Conservation (phyloP, 2,113 vertebrate species). For the Labeo rohita region DNA sequence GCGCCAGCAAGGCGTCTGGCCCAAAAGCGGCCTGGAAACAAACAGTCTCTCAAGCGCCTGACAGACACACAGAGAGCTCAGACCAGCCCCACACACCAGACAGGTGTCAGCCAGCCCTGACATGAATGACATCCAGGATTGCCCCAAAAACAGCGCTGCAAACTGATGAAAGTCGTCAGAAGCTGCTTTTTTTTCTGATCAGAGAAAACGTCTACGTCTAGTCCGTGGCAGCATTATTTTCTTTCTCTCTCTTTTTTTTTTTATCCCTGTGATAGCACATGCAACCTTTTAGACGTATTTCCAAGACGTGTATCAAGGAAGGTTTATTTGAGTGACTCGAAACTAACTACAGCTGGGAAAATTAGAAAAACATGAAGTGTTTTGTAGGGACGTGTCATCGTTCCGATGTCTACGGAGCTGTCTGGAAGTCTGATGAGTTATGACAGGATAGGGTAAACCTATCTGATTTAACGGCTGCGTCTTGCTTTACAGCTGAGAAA, state of each 20-base stretch:
- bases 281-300: constrained; percentile 5
- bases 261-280: background rate
- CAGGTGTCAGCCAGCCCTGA: constrained; percentile 71
- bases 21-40: constrained; percentile 67
- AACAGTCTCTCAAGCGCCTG: constrained; percentile 61
- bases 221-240: constrained; percentile 16
- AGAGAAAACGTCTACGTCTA: constrained; percentile 36
- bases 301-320: background rate
- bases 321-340: constrained; percentile 24
- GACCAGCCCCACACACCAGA: constrained; percentile 60
- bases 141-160: constrained; percentile 41
- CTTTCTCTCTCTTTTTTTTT: background rate
- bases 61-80: constrained; percentile 69
- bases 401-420: constrained; percentile 56
- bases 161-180: constrained; percentile 54
- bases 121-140: constrained; percentile 67
- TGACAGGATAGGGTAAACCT: constrained; percentile 74
- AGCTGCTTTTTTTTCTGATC: constrained; percentile 45
- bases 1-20: constrained; percentile 70
- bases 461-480: constrained; percentile 68
- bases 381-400: constrained; percentile 62
- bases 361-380: constrained; percentile 40
- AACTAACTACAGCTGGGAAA: constrained; percentile 24
- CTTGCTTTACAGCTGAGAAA: constrained; percentile 56
- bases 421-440: constrained; percentile 74